Evolutionary conservation across 2,113 vertebrate species (phyloP).

Genomic region (Mesitornis unicolor): DNA sequence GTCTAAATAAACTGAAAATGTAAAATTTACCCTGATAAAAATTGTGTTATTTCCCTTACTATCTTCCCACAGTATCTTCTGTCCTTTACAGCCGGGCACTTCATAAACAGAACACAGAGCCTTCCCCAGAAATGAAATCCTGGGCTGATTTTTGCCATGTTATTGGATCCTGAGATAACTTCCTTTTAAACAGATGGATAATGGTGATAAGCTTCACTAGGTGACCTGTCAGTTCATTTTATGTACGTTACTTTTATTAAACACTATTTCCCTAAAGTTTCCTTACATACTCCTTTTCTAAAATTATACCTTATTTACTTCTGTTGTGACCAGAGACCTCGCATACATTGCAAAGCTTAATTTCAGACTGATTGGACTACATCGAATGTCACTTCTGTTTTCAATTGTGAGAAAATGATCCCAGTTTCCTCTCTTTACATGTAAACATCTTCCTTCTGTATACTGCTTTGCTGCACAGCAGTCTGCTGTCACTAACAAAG

Average conservation of each 20-base stretch:
- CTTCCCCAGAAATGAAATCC: background rate
- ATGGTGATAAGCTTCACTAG: background rate
- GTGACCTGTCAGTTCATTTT: background rate
- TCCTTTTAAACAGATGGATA: background rate
- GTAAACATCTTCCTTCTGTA: background rate
- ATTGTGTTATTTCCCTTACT: background rate
- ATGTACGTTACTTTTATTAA: background rate
- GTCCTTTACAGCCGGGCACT: background rate
- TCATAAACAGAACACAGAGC: background rate
- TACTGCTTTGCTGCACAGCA: background rate
- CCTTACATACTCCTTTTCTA: background rate
- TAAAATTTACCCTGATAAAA: background rate
- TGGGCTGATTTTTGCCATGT: background rate
- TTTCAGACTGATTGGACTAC: background rate
- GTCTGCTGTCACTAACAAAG: background rate
- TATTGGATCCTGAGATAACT: background rate
- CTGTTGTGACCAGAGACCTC: background rate
- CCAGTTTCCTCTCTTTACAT: background rate
- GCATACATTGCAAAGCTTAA: background rate
- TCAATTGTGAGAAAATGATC: background rate
- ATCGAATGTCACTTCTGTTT: background rate
- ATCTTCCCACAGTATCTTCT: background rate
- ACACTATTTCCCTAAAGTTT: background rate
- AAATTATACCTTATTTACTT: background rate
- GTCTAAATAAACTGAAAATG: background rate